Conservation (phyloP, 2,797 vertebrate species). For the Sebastes hubbsi region DNA sequence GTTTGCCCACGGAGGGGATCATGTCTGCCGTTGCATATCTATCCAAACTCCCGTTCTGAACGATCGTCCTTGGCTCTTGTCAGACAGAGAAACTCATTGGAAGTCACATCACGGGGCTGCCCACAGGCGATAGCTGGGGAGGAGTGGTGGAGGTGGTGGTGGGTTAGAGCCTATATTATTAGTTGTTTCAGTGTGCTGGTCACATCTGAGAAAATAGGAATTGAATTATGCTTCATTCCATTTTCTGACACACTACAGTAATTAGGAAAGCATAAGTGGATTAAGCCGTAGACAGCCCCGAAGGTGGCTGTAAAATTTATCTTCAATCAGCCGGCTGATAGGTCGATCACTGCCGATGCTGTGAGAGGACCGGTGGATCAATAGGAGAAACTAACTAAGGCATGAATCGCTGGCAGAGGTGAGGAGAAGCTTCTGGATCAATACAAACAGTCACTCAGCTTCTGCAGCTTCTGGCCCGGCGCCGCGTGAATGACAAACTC, state of each 20-base stretch:
- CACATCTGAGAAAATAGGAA: slow-evolving; percentile 30
- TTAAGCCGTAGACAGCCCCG: slow-evolving; percentile 39
- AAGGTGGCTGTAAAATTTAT: slow-evolving; percentile 42
- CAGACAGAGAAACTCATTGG: slow-evolving; percentile 53
- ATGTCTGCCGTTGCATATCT: slow-evolving; percentile 26
- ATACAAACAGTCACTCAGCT: slow-evolving; percentile 52
- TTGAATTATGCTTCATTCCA: slow-evolving; percentile 20
- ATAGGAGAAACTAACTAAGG: slow-evolving; percentile 45
- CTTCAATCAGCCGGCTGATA: slow-evolving; percentile 48
- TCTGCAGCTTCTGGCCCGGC: not conserved
- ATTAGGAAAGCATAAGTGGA: slow-evolving; percentile 60
- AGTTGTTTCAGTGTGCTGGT: not conserved
- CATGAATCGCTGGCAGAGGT: slow-evolving; percentile 29
- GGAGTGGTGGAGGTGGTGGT: not conserved
- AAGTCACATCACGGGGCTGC: slow-evolving; percentile 58
- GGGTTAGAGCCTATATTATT: not conserved
- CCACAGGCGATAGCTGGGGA: slow-evolving; percentile 21
- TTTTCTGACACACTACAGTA: slow-evolving; percentile 59
- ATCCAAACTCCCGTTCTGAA: slow-evolving; percentile 23
- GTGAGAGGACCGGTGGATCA: slow-evolving; percentile 36
- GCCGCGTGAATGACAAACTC: slow-evolving; percentile 2
- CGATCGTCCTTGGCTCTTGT: slow-evolving; percentile 30
- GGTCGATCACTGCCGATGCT: slow-evolving; percentile 24
- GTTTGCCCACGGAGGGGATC: slow-evolving; percentile 36
- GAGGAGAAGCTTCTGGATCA: slow-evolving; percentile 49